Percentiles rank a stretch among this genome's conserved stretches.
phyloP scores from a whole-genome alignment of 2,888 invertebrate genomes.

The Tigriopus californicus region DNA sequence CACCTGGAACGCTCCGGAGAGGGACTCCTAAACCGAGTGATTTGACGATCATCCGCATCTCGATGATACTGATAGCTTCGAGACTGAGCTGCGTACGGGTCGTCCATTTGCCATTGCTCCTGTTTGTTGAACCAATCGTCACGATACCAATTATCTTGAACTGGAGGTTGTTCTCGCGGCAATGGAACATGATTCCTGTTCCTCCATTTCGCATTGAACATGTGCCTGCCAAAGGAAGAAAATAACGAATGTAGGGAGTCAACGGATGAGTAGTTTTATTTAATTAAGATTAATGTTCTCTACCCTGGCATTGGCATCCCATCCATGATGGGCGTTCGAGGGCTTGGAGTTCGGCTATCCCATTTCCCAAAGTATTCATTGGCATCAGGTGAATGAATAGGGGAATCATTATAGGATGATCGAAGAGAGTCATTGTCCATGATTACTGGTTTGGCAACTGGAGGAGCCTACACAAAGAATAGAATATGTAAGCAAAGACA shows the following conservation, averaged over 20 bases:
- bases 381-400: constrained; percentile 7
- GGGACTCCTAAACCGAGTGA: not conserved
- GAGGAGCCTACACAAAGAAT: not conserved
- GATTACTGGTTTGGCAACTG: not conserved
- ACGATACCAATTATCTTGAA: constrained; percentile 8
- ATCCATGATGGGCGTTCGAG: not conserved
- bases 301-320: not conserved
- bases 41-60: not conserved
- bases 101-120: constrained; percentile 3
- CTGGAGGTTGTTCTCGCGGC: too few relatives aligned
- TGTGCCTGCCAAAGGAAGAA: too few relatives aligned
- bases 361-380: constrained; percentile 13
- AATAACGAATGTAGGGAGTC: too few relatives aligned
- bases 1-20: not conserved
- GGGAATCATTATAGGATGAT: constrained; percentile 13
- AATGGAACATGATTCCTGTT: not conserved
- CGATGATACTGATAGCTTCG: not conserved
- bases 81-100: not conserved
- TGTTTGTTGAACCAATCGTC: constrained; percentile 10
- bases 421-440: constrained; percentile 9
- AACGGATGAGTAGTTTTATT: too few relatives aligned
- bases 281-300: not conserved
- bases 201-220: too few relatives aligned
- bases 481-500: not conserved
- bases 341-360: constrained; percentile 11